phyloP scores from a whole-genome alignment of 2,888 invertebrate species.

The Leucoma salicis region DNA sequence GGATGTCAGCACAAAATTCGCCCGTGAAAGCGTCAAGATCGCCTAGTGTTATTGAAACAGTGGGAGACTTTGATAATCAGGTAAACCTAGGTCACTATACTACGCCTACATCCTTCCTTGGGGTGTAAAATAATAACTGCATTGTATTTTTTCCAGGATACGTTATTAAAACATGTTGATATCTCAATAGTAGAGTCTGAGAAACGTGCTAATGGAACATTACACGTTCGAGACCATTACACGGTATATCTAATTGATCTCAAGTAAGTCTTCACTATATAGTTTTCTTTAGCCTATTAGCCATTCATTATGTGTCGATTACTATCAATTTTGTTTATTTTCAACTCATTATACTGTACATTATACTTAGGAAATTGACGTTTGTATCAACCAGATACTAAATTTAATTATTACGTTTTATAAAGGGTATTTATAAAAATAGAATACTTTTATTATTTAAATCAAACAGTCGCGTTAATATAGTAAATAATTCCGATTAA shows the following conservation, averaged over 20 bases:
- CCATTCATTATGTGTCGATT: slow-evolving; percentile 37
- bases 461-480: no score
- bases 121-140: slow-evolving; percentile 11
- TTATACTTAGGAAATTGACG: not conserved
- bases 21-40: slow-evolving; percentile 58
- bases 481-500: no score
- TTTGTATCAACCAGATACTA: not conserved
- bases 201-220: slow-evolving; percentile 87
- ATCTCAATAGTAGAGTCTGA: slow-evolving; percentile 89
- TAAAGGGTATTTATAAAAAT: no score
- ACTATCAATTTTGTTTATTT: no score
- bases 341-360: no score
- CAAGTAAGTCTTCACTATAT: slow-evolving; percentile 81
- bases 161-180: slow-evolving; percentile 86
- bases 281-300: slow-evolving; percentile 48
- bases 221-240: slow-evolving; percentile 89
- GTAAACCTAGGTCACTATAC: slow-evolving; percentile 40
- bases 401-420: no score
- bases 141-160: slow-evolving; percentile 77
- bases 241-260: slow-evolving; percentile 90
- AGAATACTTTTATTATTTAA: no score
- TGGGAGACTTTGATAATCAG: slow-evolving; percentile 66
- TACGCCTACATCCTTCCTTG: slow-evolving; percentile 58
- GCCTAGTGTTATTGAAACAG: slow-evolving; percentile 54
- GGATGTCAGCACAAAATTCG: slow-evolving; percentile 60